Base-by-base conservation (phyloP, 2,113 vertebrate species). In the Coptodon rendalli region DNA sequence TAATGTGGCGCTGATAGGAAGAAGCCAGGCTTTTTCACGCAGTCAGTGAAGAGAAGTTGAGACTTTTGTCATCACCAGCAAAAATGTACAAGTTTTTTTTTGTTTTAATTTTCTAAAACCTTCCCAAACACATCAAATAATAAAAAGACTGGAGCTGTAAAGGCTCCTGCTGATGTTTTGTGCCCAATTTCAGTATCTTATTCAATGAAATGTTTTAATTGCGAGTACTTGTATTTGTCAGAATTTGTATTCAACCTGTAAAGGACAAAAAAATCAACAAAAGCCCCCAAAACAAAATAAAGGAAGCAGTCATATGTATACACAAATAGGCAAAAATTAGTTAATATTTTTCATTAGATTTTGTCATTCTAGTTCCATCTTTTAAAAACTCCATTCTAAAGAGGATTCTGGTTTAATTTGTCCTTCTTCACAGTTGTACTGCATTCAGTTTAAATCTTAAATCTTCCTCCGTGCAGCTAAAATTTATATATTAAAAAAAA, bases 161-260 rank as follows among this genome's bases (percentile, higher is more conserved):
- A 48, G 22, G 14, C 68, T 73, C 22, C 40, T 3, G 22, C 14
- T 73, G 22, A 73, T 76, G 24, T 76, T 76, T 29, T 76, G 71
- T 48, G 43, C 43, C 24, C 71, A 19, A 29, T 31, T 50, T 76
- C 24, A 19, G 71, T 12, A 7, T 76, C 43, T 29, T 76, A 48
- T 48, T 76, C 68, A 76, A 76, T 76, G 24, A 76, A 76, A 76
- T 7, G 9, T 50, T 17, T 76, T 31, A 76, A 29, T 31, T 76
- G 14, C 2, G 0, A 50, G 43, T 31, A 10, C 27, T 50, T 76
- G 16, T 48, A 17, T 38, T 66, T 66, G 61, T 7, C 61, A 38
- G 34, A 66, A 12, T 48, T 29, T 48, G 71, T 48, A 29, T 76
- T 48, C 14, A 48, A 73, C 24, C 52, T 22, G n/a, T 36, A 27